These are phyloP conservation scores for Bellardia bayeri DNA, from an alignment of 2,888 invertebrate species.

Conservation along the genomic window DNA sequence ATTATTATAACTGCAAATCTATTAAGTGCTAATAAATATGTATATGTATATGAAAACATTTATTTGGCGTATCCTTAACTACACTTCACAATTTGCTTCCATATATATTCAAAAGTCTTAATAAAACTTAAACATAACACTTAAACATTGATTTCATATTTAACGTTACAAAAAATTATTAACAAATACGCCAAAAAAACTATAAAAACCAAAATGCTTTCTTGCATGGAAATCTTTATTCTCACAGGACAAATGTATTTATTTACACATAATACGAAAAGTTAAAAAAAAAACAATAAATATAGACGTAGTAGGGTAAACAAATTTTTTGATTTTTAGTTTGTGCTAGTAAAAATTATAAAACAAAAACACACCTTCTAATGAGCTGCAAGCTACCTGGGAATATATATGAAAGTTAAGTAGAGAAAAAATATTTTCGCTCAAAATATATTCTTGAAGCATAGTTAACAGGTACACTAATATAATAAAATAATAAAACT, in stretches of 20 bases:
- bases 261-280: neutral
- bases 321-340: too few relatives aligned
- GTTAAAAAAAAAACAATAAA: neutral
- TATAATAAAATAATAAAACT: too few relatives aligned
- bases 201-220: conserved; percentile 35
- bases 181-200: conserved; percentile 8
- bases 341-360: too few relatives aligned
- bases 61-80: neutral
- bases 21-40: too few relatives aligned
- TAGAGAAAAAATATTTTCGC: too few relatives aligned
- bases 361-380: too few relatives aligned
- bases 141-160: conserved; percentile 34
- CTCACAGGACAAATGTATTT: neutral
- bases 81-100: neutral
- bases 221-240: neutral
- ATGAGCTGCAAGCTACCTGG: too few relatives aligned
- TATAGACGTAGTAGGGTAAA: neutral
- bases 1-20: too few relatives aligned
- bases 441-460: too few relatives aligned
- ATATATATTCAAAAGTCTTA: neutral
- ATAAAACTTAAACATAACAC: conserved; percentile 17
- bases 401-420: too few relatives aligned
- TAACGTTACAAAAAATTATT: conserved; percentile 9
- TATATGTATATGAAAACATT: too few relatives aligned
- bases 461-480: too few relatives aligned